phyloP scores from a whole-genome alignment of 2,888 invertebrate genomes.

The Graphium colonna region DNA sequence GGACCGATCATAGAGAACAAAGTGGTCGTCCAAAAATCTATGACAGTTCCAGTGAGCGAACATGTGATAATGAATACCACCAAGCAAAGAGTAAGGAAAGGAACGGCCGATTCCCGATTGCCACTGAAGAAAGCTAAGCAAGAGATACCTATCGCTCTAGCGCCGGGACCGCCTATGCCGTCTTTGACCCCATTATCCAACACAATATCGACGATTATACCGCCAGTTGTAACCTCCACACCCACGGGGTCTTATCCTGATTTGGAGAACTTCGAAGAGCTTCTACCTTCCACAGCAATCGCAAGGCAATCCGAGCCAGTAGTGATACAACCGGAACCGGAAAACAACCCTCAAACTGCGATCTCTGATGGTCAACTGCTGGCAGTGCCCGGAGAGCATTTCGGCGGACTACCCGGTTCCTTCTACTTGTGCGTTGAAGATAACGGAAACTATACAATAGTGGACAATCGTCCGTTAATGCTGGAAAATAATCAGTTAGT shows the following conservation, averaged over 20 bases:
- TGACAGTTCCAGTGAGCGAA: constrained; percentile 48
- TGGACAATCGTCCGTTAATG: constrained; percentile 85
- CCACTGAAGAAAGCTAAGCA: constrained; percentile 58
- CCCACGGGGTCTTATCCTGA: constrained; percentile 47
- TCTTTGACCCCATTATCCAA: constrained; percentile 45
- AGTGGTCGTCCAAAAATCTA: constrained; percentile 55
- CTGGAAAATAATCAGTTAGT: constrained; percentile 69
- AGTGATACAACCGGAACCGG: constrained; percentile 37
- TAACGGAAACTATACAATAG: constrained; percentile 84
- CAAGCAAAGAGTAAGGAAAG: constrained; percentile 53
- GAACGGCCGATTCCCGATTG: constrained; percentile 43
- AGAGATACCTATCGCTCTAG: constrained; percentile 53
- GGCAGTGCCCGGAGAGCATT: constrained; percentile 86
- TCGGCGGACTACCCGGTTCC: constrained; percentile 85
- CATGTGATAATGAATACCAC: constrained; percentile 39
- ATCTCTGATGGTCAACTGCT: constrained; percentile 83
- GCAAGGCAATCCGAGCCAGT: constrained; percentile 48
- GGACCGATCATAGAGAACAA: constrained; percentile 52
- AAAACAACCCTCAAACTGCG: constrained; percentile 40
- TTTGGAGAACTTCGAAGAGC: constrained; percentile 68
- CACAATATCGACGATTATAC: constrained; percentile 35
- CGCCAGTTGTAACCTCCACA: constrained; percentile 42
- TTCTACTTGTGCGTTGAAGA: constrained; percentile 88
- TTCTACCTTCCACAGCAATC: constrained; percentile 70
- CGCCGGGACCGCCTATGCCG: constrained; percentile 40